These are phyloP conservation scores for Toxostoma redivivum DNA, from an alignment of 2,113 vertebrate genomes.

Conservation along the genomic window DNA sequence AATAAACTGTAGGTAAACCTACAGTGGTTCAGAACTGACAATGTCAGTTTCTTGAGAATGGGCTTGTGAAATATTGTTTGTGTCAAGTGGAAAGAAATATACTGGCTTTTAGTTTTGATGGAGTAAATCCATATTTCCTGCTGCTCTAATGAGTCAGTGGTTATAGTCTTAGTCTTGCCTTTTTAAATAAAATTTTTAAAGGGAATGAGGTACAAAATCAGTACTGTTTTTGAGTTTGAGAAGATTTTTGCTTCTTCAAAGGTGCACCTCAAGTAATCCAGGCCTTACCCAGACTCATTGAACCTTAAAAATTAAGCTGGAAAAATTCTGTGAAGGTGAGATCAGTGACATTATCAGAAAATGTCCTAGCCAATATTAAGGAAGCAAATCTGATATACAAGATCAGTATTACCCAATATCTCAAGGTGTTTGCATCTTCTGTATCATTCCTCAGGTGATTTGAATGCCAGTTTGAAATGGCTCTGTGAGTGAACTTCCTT, in stretches of 20 bases:
- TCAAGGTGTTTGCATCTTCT: background rate
- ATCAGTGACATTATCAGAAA: background rate
- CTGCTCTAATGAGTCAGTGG: background rate
- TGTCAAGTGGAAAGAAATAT: background rate
- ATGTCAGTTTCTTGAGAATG: rapidly evolving
- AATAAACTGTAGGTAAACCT: background rate
- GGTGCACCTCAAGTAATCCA: background rate
- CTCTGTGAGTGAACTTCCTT: background rate
- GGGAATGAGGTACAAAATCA: background rate
- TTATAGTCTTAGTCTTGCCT: background rate
- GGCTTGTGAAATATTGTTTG: background rate
- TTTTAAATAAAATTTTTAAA: background rate
- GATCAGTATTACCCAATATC: background rate
- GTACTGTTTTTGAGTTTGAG: background rate
- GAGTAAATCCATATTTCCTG: background rate
- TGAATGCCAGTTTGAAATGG: background rate
- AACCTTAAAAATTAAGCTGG: background rate
- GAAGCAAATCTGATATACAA: background rate
- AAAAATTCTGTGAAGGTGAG: background rate
- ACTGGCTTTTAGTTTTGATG: background rate
- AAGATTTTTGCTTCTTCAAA: background rate
- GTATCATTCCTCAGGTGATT: background rate
- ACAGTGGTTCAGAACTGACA: background rate
- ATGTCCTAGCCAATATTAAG: background rate
- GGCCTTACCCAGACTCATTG: background rate